Base-by-base conservation (phyloP, 2,888 invertebrate species). In the Baronia brevicornis region DNA sequence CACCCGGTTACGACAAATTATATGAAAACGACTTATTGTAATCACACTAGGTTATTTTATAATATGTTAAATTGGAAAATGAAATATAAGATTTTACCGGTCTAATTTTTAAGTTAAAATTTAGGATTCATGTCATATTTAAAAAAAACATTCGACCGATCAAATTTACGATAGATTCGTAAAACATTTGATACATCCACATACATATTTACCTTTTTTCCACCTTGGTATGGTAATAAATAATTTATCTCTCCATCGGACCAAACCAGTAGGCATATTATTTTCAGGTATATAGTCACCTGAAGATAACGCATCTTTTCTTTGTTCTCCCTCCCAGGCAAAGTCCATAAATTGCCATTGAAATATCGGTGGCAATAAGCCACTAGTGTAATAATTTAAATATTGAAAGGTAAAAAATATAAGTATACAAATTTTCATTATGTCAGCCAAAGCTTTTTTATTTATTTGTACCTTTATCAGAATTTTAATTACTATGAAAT, bases 211-310 rank as follows among this genome's bases (percentile, higher is more conserved):
- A 7, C 87, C 86, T 5, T 88, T 86, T 23, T 87, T 89, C 89
- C 89, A 89, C 51, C 89, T 80, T 43, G 90, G 90, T 49, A 90
- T 86, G 19, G 90, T 89, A 36, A 90, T 77, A 54, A 88, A 91
- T 33, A 88, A 61, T 80, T 87, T 91, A 59, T 90, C 63, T 45
- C 84, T 87, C 90, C 91, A 91, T 41, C 87, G 82, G 36, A 89
- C 91, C 39, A 92, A 48, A 6, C 91, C 91, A 15, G 90, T 70
- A 0, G 91, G 90, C 56, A 91, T 73, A 60, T 90, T 91, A 60
- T 91, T 88, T 36, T 80, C 80, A 0, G 86, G 85, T 5, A 89
- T 72, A 52, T 87, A 92, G 4, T 80, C 73, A 14, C 86, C 87
- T 5, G 68, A 69, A 4, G 66, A 57, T 7, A 90, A 53, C 3